Conservation (phyloP, 2,888 invertebrate genomes). For the Xanthorhoe designata region DNA sequence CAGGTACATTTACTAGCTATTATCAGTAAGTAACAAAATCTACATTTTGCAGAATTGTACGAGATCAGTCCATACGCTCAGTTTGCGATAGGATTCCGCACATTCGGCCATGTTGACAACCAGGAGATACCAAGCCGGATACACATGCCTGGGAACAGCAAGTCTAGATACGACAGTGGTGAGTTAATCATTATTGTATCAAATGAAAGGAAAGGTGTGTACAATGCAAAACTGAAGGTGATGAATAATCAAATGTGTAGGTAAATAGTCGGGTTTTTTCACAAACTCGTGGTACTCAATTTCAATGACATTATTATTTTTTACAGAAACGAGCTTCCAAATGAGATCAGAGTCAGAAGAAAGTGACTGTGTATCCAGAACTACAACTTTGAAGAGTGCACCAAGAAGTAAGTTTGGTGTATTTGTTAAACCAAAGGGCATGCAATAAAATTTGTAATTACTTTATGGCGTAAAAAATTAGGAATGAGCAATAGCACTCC, state of each 20-base stretch:
- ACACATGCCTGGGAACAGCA: conserved; percentile 73
- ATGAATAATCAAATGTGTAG: no score
- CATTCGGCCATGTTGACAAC: conserved; percentile 83
- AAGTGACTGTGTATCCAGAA: conserved; percentile 79
- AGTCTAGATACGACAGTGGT: conserved; percentile 80
- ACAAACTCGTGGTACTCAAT: no score
- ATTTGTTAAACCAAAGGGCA: conserved; percentile 1
- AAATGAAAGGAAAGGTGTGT: no score
- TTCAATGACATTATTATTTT: neutral
- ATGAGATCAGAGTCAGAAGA: conserved; percentile 83
- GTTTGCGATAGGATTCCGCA: conserved; percentile 81
- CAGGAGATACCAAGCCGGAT: conserved; percentile 74
- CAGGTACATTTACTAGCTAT: no score
- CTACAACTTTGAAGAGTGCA: conserved; percentile 76
- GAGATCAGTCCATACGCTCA: conserved; percentile 84
- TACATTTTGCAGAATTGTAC: conserved; percentile 73
- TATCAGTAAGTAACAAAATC: no score
- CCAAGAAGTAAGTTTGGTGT: conserved; percentile 73
- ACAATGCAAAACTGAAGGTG: no score
- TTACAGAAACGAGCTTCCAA: conserved; percentile 82
- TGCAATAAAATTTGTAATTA: neutral
- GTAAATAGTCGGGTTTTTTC: no score
- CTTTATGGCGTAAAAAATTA: neutral
- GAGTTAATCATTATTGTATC: conserved; percentile 35
- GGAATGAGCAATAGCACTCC: no score